Evolutionary conservation across 2,113 vertebrate species (phyloP).

Genomic region (Microtus ochrogaster): DNA sequence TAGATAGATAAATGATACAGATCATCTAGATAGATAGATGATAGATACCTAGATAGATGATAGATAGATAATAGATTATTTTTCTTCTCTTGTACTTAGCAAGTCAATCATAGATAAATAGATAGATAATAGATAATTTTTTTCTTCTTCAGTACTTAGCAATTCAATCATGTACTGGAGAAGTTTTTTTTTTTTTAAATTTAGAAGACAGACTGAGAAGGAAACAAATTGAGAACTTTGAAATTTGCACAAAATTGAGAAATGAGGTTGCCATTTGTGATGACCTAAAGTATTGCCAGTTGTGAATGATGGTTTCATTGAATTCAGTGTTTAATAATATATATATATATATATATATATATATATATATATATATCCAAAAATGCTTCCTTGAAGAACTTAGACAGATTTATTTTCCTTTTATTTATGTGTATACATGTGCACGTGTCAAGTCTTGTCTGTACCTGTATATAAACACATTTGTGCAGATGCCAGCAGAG

Average conservation of each 20-base stretch:
- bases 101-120: not conserved
- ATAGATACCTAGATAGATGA: not conserved
- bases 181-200: not conserved
- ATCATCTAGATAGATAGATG: too few species aligned
- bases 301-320: conserved; percentile 1
- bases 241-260: not conserved
- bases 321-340: not conserved
- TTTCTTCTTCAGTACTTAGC: not conserved
- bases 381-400: not conserved
- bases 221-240: not conserved
- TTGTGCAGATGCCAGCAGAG: not conserved
- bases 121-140: not conserved
- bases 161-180: not conserved
- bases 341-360: not conserved
- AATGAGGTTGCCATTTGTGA: not conserved
- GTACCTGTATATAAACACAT: not conserved
- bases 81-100: too few species aligned
- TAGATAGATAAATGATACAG: too few species aligned
- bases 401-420: not conserved
- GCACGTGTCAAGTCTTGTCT: not conserved
- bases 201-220: not conserved
- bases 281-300: not conserved
- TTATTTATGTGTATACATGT: not conserved
- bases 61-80: not conserved
- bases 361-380: not conserved